Evolutionary conservation across 1,140 invertebrate species (phyloP).

Genomic region (Drosophila bipectinata): DNA sequence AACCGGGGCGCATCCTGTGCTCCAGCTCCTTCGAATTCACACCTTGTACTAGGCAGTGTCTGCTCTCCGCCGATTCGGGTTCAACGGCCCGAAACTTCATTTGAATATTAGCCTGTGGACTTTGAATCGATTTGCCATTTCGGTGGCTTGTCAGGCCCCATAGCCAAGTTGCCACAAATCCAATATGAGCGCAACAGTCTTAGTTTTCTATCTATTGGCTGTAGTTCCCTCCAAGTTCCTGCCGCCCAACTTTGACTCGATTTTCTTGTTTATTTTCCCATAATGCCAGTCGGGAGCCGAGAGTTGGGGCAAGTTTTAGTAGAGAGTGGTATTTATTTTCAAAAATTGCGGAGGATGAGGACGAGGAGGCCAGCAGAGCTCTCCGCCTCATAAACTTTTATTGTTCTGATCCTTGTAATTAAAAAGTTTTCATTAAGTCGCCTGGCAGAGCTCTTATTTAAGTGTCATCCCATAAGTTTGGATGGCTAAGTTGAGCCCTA

Average conservation of each 20-base stretch:
- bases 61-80: slow-evolving; percentile 20
- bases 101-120: slow-evolving; percentile 61
- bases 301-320: slow-evolving; percentile 54
- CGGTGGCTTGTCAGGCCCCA: slow-evolving; percentile 46
- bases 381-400: slow-evolving; percentile 76
- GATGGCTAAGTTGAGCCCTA: slow-evolving; percentile 15
- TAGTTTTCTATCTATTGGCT: neutral
- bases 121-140: slow-evolving; percentile 67
- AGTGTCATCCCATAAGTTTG: slow-evolving; percentile 41
- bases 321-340: slow-evolving; percentile 48
- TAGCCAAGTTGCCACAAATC: slow-evolving; percentile 31
- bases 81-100: slow-evolving; percentile 67
- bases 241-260: slow-evolving; percentile 56
- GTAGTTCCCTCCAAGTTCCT: slow-evolving; percentile 52
- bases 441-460: slow-evolving; percentile 32
- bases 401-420: slow-evolving; percentile 76
- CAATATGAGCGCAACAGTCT: slow-evolving; percentile 59
- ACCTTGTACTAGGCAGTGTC: slow-evolving; percentile 43
- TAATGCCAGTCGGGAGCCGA: slow-evolving; percentile 47
- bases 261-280: slow-evolving; percentile 42
- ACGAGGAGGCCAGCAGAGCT: slow-evolving; percentile 13
- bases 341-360: slow-evolving; percentile 17
- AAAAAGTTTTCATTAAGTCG: slow-evolving; percentile 72
- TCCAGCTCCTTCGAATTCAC: slow-evolving; percentile 50
- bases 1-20: slow-evolving; percentile 29